Conservation (phyloP, 64 coral and sea anemone genomes). For the Catalaphyllia jardinei region DNA sequence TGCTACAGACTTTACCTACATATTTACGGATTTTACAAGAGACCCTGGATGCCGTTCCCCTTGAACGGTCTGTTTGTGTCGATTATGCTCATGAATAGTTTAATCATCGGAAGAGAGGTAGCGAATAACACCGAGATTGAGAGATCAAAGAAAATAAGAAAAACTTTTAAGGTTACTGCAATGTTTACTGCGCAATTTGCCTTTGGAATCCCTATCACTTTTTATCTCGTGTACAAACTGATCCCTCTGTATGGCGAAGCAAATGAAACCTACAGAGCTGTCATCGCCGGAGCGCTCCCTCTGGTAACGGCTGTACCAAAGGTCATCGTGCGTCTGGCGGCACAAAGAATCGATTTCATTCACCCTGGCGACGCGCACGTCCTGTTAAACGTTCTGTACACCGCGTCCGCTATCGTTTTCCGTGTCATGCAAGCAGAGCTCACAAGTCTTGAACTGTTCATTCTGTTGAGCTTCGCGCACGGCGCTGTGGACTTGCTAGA, state of each 20-base stretch:
- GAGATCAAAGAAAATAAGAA: neutral
- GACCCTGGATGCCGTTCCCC: constrained; percentile 62
- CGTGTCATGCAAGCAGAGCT: constrained; percentile 76
- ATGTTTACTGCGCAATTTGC: constrained; percentile 57
- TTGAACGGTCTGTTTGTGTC: constrained; percentile 46
- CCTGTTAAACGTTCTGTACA: constrained; percentile 35
- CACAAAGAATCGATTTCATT: constrained; percentile 44
- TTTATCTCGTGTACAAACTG: constrained; percentile 46
- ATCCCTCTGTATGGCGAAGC: constrained; percentile 50
- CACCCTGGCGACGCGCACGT: constrained; percentile 65
- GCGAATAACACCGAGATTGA: neutral
- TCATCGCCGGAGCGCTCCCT: constrained; percentile 54
- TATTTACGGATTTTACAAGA: constrained; percentile 67
- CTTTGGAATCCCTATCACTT: constrained; percentile 47
- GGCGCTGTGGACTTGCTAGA: constrained; percentile 62
- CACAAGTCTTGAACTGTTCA: constrained; percentile 60
- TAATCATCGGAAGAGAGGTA: constrained; percentile 54
- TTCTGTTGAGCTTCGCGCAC: constrained; percentile 61
- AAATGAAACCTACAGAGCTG: constrained; percentile 13
- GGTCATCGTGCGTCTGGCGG: constrained; percentile 57
- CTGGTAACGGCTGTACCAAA: constrained; percentile 57
- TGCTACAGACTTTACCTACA: constrained; percentile 61
- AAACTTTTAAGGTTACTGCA: constrained; percentile 15
- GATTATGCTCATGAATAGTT: constrained; percentile 46
- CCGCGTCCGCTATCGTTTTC: constrained; percentile 59